These are phyloP conservation scores for Gila robusta DNA, from an alignment of 2,797 vertebrate species.

Conservation along the genomic window DNA sequence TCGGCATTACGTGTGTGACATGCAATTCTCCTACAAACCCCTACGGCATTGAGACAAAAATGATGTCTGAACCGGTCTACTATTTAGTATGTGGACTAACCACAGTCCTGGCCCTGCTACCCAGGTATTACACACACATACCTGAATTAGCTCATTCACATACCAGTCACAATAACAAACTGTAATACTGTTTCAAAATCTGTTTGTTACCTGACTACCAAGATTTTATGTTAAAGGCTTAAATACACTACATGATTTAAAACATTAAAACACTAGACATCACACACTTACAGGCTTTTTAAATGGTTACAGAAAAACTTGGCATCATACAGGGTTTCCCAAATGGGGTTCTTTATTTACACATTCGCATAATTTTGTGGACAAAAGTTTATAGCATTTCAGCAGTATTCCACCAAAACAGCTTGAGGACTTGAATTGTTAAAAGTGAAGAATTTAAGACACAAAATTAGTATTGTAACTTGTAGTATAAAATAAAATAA, in stretches of 20 bases:
- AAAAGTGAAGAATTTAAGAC: not conserved
- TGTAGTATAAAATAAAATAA: no score
- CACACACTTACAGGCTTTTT: not conserved
- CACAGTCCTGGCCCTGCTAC: constrained; percentile 85
- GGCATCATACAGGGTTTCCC: not conserved
- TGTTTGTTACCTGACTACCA: not conserved
- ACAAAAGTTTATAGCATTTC: not conserved
- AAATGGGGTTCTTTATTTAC: not conserved
- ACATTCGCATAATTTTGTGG: not conserved
- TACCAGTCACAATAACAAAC: constrained; percentile 6
- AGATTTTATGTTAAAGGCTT: not conserved
- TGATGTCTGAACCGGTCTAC: constrained; percentile 85
- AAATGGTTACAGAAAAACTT: not conserved
- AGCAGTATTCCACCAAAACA: not conserved
- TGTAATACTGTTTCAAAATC: not conserved
- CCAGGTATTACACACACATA: constrained; percentile 80
- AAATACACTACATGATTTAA: not conserved
- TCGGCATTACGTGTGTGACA: constrained; percentile 81
- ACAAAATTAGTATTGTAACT: not conserved
- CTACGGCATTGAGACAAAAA: constrained; percentile 83
- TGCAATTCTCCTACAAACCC: constrained; percentile 87
- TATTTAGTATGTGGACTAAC: constrained; percentile 86
- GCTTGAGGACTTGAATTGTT: not conserved
- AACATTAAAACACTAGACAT: not conserved
- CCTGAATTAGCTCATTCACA: not conserved